phyloP scores from a whole-genome alignment of 2,888 invertebrate species.

The Andrena praecox region DNA sequence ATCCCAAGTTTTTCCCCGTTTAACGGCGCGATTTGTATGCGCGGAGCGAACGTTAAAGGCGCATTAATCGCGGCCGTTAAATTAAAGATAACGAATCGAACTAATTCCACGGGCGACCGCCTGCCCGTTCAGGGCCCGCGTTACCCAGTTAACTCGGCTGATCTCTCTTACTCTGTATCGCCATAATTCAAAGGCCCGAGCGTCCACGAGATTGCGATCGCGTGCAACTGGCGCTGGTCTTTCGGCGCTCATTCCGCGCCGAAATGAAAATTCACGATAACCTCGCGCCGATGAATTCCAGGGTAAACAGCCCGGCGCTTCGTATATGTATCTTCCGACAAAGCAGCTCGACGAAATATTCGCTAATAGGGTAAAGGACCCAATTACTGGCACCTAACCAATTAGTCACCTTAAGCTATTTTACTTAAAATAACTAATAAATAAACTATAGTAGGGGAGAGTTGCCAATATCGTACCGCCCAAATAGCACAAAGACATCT shows the following conservation, averaged over 20 bases:
- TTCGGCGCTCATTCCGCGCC: neutral
- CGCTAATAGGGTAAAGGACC: too few relatives aligned
- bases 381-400: too few relatives aligned
- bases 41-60: neutral
- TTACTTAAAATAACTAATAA: too few relatives aligned
- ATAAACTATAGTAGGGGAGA: too few relatives aligned
- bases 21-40: conserved; percentile 44
- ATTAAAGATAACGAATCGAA: conserved; percentile 31
- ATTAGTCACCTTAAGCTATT: too few relatives aligned
- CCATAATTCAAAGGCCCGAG: neutral
- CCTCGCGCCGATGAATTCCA: conserved; percentile 5
- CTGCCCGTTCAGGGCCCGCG: neutral
- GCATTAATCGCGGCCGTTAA: conserved; percentile 33
- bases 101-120: neutral
- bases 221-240: neutral
- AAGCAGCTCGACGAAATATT: neutral
- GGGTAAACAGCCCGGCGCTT: conserved; percentile 3
- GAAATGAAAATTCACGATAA: conserved; percentile 31
- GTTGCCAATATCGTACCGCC: too few relatives aligned
- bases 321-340: neutral
- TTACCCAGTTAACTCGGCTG: neutral
- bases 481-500: too few relatives aligned
- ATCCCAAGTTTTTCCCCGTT: conserved; percentile 25
- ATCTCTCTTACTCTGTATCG: conserved; percentile 2
- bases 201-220: neutral